Base-by-base conservation (phyloP, 1,140 invertebrate species). In the Leptinotarsa lineolata region DNA sequence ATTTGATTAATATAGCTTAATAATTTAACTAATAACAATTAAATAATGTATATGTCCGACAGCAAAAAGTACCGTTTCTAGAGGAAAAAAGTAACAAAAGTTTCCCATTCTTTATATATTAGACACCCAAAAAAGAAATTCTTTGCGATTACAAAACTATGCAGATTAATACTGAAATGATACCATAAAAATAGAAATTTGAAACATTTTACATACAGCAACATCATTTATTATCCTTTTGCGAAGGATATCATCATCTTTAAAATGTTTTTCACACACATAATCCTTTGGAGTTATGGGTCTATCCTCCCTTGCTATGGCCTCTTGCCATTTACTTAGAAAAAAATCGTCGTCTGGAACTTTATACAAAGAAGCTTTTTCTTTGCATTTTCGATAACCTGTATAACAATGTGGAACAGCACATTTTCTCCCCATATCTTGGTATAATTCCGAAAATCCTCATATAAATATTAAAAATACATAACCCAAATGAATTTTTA, bases 341-440 rank as follows among this genome's bases (percentile, higher is more conserved):
- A 73, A 73, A 30, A 68, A 68, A 69, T 73, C 72, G 46, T 73
- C 59, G 2, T 73, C 58, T 59, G 72, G 72, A 12, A 73, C 72
- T 48, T 63, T 61, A 73, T 68, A 73, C 30, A 73, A 46, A 1
- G 72, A 63, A 15, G 24, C 54, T 24, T 69, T 73, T 39, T 73
- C 72, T 16, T 46, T 69, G 21, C 39, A 73, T 63, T 73, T 68
- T 44, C 66, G 45, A 44, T 73, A 73, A 13, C 72, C 72, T 63
- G 72, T 73, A 46, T 73, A 69, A 68, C 72, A 73, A 61, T 68
- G 67, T 18, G 72, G 72, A 20, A 73, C 72, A 11, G 59, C 30
- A 66, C 72, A 73, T 20, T 70, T 69, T 60, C 67, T 73, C 3
- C 72, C 72, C 72, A 73, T 73, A 70, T n/a, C 66, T 72, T 22